Percentiles rank a stretch among this genome's conserved stretches.
Evolutionary conservation across 2,888 invertebrate genomes (phyloP).

Genomic region (Luperina nickerlii): DNA sequence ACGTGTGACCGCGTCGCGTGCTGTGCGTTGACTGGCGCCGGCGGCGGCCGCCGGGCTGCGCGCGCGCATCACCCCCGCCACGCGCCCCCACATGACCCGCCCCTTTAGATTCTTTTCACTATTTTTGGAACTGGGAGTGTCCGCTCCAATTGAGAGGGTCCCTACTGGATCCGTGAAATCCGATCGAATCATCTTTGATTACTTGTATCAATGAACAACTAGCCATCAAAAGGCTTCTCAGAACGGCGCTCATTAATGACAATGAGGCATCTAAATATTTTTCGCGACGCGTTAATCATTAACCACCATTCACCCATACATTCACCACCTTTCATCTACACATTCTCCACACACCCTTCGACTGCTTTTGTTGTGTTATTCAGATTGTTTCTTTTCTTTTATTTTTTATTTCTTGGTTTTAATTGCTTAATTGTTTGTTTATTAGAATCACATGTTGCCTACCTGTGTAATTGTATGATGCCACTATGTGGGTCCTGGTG

Average conservation of each 20-base stretch:
- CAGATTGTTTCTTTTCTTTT: no score
- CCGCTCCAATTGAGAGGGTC: conserved; percentile 7
- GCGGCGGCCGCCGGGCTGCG: conserved; percentile 44
- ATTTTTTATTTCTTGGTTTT: no score
- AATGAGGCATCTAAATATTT: not conserved
- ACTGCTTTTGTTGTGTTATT: no score
- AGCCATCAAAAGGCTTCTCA: not conserved
- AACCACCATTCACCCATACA: no score
- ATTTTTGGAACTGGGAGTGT: conserved; percentile 45
- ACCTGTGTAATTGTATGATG: no score
- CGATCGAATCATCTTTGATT: conserved; percentile 1
- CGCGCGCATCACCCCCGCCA: conserved; percentile 65
- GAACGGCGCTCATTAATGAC: not conserved
- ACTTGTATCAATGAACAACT: not conserved
- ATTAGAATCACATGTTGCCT: no score
- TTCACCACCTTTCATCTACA: no score
- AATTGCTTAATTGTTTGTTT: no score
- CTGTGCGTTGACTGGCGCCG: conserved; percentile 65
- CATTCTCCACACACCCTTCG: no score
- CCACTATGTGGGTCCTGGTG: no score
- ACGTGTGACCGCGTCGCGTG: conserved; percentile 67
- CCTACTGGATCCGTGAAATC: not conserved
- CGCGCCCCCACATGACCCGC: conserved; percentile 46
- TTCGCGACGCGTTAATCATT: not conserved
- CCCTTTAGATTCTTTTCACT: conserved; percentile 43